Percentiles rank a stretch among this genome's conserved stretches.
Conservation (phyloP, 1,140 invertebrate genomes). For the Bombus waltoni region DNA sequence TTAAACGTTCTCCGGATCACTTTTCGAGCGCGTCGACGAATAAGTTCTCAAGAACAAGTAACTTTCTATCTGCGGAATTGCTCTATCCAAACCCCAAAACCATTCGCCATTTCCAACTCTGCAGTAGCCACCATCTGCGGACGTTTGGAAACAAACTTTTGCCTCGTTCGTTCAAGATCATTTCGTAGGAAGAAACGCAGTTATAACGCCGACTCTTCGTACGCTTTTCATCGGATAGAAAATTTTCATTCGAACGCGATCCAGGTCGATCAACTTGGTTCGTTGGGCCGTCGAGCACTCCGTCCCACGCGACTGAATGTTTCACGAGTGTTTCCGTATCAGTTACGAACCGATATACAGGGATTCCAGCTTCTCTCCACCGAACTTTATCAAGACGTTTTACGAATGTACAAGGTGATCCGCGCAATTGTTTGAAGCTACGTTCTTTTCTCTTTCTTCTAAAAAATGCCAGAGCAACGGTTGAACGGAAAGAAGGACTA, state of each 20-base stretch:
- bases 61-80: slow-evolving; percentile 7
- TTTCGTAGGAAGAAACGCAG: neutral
- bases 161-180: neutral
- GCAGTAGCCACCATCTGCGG: slow-evolving; percentile 6
- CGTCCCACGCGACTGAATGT: neutral
- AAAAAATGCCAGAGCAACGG: neutral
- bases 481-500: neutral
- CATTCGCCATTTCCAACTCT: slow-evolving; percentile 1
- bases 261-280: neutral
- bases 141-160: slow-evolving; percentile 19
- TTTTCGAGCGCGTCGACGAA: slow-evolving; percentile 4
- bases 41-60: neutral
- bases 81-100: neutral
- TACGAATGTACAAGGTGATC: neutral
- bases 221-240: too few species aligned
- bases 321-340: neutral
- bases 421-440: neutral
- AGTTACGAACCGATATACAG: neutral
- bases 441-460: neutral
- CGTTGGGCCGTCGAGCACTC: neutral
- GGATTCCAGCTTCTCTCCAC: neutral
- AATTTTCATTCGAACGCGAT: slow-evolving; percentile 6
- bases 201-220: neutral
- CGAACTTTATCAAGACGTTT: neutral
- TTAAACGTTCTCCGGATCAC: neutral